phyloP scores from a whole-genome alignment of 2,797 vertebrate species.

The Acrocephalus scirpaceus region DNA sequence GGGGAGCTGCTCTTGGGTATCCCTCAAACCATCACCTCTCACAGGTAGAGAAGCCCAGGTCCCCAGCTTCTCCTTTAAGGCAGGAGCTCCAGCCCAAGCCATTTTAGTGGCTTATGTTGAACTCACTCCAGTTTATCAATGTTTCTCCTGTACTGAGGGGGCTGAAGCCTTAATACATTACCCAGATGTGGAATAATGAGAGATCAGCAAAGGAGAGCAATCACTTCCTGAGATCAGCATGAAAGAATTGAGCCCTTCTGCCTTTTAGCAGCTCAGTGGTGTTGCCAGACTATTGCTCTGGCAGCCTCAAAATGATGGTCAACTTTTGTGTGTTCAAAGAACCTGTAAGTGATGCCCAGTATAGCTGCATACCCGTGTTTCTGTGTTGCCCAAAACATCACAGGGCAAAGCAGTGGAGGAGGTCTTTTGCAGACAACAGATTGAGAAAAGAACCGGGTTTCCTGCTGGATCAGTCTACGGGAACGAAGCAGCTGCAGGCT shows the following conservation, averaged over 20 bases:
- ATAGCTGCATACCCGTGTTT: background rate
- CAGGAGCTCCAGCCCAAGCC: background rate
- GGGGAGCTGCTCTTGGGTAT: background rate
- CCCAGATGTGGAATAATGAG: background rate
- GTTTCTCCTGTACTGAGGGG: background rate
- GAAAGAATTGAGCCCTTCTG: background rate
- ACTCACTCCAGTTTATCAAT: background rate
- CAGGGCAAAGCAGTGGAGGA: background rate
- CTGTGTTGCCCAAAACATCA: background rate
- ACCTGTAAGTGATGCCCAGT: background rate
- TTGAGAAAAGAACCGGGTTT: fast-evolving
- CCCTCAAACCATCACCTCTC: background rate
- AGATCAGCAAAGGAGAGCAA: background rate
- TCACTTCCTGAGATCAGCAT: background rate
- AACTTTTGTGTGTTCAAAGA: background rate
- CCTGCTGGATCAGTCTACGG: fast-evolving
- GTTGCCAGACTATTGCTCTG: background rate
- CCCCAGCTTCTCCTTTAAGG: background rate
- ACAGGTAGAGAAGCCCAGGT: background rate
- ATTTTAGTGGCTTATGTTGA: background rate
- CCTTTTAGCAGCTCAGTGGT: background rate
- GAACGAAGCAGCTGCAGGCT: background rate
- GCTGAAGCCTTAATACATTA: fast-evolving
- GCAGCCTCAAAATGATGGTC: background rate
- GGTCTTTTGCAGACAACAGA: background rate